Base-by-base conservation (phyloP, 1,140 invertebrate species). In the Bombus impatiens region DNA sequence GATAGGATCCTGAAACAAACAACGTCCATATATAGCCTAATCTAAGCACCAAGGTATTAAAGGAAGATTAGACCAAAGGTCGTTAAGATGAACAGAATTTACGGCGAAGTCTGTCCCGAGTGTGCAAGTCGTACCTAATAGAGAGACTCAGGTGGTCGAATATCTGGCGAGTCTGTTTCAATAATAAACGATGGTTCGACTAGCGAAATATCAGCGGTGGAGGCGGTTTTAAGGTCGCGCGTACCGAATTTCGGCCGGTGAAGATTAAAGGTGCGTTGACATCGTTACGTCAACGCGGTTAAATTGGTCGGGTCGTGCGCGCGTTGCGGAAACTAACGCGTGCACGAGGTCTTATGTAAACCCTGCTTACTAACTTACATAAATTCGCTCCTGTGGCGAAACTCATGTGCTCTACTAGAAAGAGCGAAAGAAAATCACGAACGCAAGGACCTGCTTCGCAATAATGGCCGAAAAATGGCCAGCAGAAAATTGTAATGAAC, bases 331-430 rank as follows among this genome's bases (percentile, higher is more conserved):
- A 86, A 86, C 70, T 68, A n/a, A 53, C 35, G 44, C 71, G 53
- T 44, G n/a, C 22, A 12, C 37, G 59, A 82, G 67, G 53, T 35
- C 75, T 87, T 87, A 87, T 84, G 81, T 84, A 86, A 86, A 86
- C 12, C 59, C 18, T 40, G 40, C 28, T 76, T 35, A 2, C 65
- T 35, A 42, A 62, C 65, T 83, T 80, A 80, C 71, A 80, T 85
- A 87, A 87, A 84, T 85, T 75, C 76, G 53, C 9, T 12, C 18
- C 74, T 35, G 35, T 65, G 71, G 35, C 57, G 53, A 75, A 74
- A 77, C 70, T 59, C 57, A 37, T 25, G 10, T n/a, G 22, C 25
- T n/a, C 35, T 32, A 37, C 2, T n/a, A 18, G 25, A 10, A 12
- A 62, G 15, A 59, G 2, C 10, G 9, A 32, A 28, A 18, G 22